Percentiles rank a stretch among this genome's conserved stretches.
Evolutionary conservation across 2,888 invertebrate species (phyloP).

Genomic region (Arrhopalites spinosus): DNA sequence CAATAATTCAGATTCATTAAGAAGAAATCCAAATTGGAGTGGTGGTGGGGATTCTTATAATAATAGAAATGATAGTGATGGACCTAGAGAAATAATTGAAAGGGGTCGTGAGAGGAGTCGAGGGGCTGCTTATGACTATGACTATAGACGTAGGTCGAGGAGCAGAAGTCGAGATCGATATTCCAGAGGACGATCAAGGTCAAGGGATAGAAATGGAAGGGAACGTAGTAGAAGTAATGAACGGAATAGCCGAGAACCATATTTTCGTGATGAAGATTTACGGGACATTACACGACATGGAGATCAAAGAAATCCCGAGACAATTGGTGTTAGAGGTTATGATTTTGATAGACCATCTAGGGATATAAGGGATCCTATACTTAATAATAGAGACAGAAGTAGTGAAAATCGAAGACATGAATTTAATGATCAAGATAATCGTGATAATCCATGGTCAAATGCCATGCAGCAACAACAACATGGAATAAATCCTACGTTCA

Average conservation of each 20-base stretch:
- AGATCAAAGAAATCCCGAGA: background rate
- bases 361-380: background rate
- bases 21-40: background rate
- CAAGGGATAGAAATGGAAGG: conserved; percentile 4
- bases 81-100: background rate
- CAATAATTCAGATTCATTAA: background rate
- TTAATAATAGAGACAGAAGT: conserved; percentile 1
- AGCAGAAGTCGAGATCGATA: background rate
- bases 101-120: too few relatives aligned
- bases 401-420: conserved; percentile 9
- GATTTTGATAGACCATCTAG: background rate
- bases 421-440: conserved; percentile 3
- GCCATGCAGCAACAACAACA: conserved; percentile 6
- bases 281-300: conserved; percentile 1
- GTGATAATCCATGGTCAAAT: background rate
- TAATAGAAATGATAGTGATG: background rate
- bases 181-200: background rate
- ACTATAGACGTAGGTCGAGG: background rate
- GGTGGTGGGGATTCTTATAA: background rate
- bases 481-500: background rate
- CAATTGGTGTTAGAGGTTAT: background rate
- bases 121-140: background rate
- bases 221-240: conserved; percentile 10
- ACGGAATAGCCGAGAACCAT: conserved; percentile 8
- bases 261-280: conserved; percentile 31